Base-by-base conservation (phyloP, 2,113 vertebrate species). In the Turnix velox region DNA sequence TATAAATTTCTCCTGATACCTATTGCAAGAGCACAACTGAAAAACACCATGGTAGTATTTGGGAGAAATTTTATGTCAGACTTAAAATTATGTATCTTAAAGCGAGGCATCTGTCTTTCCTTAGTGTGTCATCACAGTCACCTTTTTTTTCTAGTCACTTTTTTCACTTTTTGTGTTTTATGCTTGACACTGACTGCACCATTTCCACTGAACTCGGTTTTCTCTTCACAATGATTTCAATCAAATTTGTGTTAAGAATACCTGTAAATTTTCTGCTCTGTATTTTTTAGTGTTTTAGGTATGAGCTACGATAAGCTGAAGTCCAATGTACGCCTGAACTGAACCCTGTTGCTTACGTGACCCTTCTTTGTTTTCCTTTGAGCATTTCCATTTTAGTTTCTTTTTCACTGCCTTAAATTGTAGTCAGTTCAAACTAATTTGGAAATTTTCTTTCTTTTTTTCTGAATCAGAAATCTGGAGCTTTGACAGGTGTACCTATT, bases 401-500 rank as follows among this genome's bases (percentile, higher is more conserved):
- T 81, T 86, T 69, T 63, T 89, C 55, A 27, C 79, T 82, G 37
- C 25, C 19, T 91, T 79, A 62, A 84, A 54, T 22, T 73, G 18
- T 79, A 57, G 27, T 40, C 14, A 30, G n/a, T 31, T 28, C 59
- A 90, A 79, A 5, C 59, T 90, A 76, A 91, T 81, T 37, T 65
- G 31, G 33, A 51, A 3, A 17, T 87, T 63, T 48, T 93, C 42
- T 93, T 87, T 92, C 40, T 91, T 42, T 94, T 95, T 94, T 94
- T 93, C 23, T 4, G 4, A 88, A 87, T 88, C 96, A 99, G 99
- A 99, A 98, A 96, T 98, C 98, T 76, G 97, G 98, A 82, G 97
- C 98, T 74, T 98, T 99, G 65, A 98, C 98, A 91, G 99, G 98
- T 86, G 97, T 99, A 79, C 99, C 99, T 24, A 98, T 99, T 96